Base-by-base conservation (phyloP, 2,888 invertebrate species). In the Pogonocherus hispidulus region DNA sequence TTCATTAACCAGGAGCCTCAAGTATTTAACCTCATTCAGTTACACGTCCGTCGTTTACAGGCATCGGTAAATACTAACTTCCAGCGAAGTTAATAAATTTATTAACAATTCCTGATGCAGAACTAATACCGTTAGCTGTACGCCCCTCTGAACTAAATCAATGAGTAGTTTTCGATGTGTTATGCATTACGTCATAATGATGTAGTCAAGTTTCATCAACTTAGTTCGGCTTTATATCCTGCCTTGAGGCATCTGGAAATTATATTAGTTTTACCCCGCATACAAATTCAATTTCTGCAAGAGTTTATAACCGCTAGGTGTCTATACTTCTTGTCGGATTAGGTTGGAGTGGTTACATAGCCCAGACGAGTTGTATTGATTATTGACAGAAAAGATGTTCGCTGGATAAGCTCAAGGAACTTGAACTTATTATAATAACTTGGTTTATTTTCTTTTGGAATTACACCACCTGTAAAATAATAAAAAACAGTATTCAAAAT, bases 121-220 rank as follows among this genome's bases (percentile, higher is more conserved):
- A 71, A 63, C 71, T 71, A 68, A 71, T 37, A 44, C 32, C 11
- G 49, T 71, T 68, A 71, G 35, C 49, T 60, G 59, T 54, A 62
- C 64, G 67, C 55, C 54, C 63, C 47, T 63, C 41, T 60, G 55
- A 47, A 47, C 67, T 68, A 71, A 71, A 71, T 71, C 71, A 66
- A 67, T 71, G 67, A 63, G 63, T 46, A 56, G 67, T 62, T 63
- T 67, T 67, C 63, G 64, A 71, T 71, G 73, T 68, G 71, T 69
- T 62, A 57, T 69, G 71, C 69, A 69, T 73, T 71, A 71, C 70
- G 65, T 73, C 71, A 64, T 70, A 68, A 73, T 68, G 65, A 71
- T 71, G 71, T 71, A 73, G 73, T 73, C 73, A 68, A 71, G 73
- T 71, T 73, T 67, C 69, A 73, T 73, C 71, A 69, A 71, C 54